A percentile compares a stretch with the other conserved stretches of the same genome.
These are phyloP conservation scores for Lerema accius DNA, from an alignment of 1,140 invertebrate species.

Conservation along the genomic window DNA sequence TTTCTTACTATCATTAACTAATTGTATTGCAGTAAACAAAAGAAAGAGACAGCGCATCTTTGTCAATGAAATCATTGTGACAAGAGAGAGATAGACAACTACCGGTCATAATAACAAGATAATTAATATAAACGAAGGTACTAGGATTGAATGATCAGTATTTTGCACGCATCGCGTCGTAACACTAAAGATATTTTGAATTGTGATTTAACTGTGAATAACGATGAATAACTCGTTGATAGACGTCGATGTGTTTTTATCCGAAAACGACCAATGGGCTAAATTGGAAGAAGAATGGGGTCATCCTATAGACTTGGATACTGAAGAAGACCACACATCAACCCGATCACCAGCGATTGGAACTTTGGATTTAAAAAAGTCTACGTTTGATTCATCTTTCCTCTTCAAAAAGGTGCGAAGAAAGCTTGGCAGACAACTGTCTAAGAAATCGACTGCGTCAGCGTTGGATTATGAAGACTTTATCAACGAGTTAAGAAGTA, in stretches of 20 bases:
- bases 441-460: conserved; percentile 48
- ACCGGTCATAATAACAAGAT: neutral
- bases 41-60: no score
- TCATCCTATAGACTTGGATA: conserved; percentile 65
- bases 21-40: no score
- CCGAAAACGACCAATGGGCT: conserved; percentile 64
- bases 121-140: conserved; percentile 19
- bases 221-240: conserved; percentile 43
- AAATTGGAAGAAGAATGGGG: conserved; percentile 66
- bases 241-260: conserved; percentile 60
- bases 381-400: conserved; percentile 66
- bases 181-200: neutral
- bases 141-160: neutral
- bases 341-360: conserved; percentile 52
- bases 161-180: neutral
- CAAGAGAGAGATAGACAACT: no score
- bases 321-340: conserved; percentile 54
- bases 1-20: no score
- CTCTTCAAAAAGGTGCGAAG: conserved; percentile 59
- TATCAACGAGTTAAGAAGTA: conserved; percentile 50
- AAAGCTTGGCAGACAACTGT: conserved; percentile 53
- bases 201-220: neutral
- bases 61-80: no score
- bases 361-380: conserved; percentile 54
- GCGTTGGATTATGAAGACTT: conserved; percentile 60